Conservation (phyloP, 2,113 vertebrate genomes). For the Brachyhypopomus gauderio region DNA sequence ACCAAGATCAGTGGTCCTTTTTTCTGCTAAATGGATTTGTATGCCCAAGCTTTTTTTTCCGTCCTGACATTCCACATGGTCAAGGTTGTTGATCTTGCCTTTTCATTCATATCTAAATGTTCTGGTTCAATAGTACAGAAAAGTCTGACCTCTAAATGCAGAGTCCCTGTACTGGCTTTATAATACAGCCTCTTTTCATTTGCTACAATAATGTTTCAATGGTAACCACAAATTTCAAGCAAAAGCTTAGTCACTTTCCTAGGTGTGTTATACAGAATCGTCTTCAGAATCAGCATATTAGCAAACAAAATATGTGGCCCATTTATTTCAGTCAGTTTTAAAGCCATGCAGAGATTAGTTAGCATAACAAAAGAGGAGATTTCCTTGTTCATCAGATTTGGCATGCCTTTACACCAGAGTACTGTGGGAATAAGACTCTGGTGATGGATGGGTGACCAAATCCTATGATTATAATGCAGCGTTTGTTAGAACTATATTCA, state of each 20-base stretch:
- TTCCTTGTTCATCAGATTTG: conserved; percentile 40
- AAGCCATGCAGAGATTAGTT: conserved; percentile 31
- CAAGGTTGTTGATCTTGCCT: conserved; percentile 29
- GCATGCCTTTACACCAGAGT: conserved; percentile 46
- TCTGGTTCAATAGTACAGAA: background rate
- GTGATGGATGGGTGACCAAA: conserved; percentile 32
- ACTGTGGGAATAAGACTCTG: conserved; percentile 31
- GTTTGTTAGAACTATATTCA: conserved; percentile 27
- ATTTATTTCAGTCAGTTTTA: conserved; percentile 15
- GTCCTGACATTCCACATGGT: conserved; percentile 4
- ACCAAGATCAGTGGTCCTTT: background rate
- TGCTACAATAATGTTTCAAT: background rate
- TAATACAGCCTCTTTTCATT: background rate
- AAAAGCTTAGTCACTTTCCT: background rate
- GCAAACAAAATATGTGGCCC: conserved; percentile 32
- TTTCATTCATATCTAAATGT: background rate
- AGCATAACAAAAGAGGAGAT: conserved; percentile 41
- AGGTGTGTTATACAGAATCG: background rate
- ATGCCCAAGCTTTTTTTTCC: conserved; percentile 18
- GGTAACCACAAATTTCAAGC: background rate
- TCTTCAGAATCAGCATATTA: conserved; percentile 7
- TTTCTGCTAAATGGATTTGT: conserved; percentile 27
- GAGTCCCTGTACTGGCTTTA: background rate
- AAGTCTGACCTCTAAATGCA: background rate
- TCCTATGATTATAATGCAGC: conserved; percentile 23